These are phyloP conservation scores for Battus philenor DNA, from an alignment of 1,140 invertebrate genomes.

Conservation along the genomic window DNA sequence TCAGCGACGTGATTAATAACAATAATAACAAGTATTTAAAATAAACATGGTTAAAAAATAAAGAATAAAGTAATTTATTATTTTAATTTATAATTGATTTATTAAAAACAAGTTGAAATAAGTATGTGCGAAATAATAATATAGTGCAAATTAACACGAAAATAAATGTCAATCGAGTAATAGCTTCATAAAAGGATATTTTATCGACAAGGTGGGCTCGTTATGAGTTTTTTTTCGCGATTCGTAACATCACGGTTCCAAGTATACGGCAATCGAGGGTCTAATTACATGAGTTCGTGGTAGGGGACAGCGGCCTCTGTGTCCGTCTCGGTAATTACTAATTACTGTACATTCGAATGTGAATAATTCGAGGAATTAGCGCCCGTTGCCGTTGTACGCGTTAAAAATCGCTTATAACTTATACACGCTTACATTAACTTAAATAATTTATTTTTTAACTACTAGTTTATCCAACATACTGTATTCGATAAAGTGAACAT, in stretches of 20 bases:
- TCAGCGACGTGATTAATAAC: too few species aligned
- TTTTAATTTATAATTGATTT: too few species aligned
- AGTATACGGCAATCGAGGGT: conserved; percentile 26
- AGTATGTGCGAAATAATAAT: too few species aligned
- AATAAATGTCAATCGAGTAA: conserved; percentile 15
- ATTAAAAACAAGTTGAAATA: too few species aligned
- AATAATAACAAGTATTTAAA: too few species aligned
- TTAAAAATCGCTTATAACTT: conserved; percentile 17
- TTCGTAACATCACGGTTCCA: conserved; percentile 24
- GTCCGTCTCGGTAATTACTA: conserved; percentile 31
- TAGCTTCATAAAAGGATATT: conserved; percentile 19
- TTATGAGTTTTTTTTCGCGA: conserved; percentile 19
- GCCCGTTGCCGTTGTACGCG: conserved; percentile 16
- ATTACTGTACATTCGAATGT: conserved; percentile 29
- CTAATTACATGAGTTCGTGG: conserved; percentile 31
- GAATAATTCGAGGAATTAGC: conserved; percentile 27
- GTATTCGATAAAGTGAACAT: too few species aligned
- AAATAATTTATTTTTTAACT: too few species aligned
- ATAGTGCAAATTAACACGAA: conserved; percentile 17
- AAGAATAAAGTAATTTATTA: too few species aligned
- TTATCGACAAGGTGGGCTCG: conserved; percentile 17
- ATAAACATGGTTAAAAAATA: too few species aligned
- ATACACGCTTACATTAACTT: too few species aligned
- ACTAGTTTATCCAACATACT: too few species aligned
- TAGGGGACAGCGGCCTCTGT: conserved; percentile 26